phyloP scores from a whole-genome alignment of 2,888 invertebrate genomes.

The Melangyna quadrimaculata region DNA sequence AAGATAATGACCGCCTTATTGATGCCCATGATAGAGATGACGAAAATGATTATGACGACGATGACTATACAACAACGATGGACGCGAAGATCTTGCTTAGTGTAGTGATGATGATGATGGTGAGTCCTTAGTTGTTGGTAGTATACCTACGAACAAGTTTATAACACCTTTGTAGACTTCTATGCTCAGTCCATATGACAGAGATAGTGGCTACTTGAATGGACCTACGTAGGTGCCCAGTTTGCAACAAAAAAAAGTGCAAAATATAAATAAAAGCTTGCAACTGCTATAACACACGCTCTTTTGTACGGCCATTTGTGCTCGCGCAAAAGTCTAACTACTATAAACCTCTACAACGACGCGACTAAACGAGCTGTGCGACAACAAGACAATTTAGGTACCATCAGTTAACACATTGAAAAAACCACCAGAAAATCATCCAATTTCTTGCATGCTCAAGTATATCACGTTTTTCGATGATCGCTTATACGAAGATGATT shows the following conservation, averaged over 20 bases:
- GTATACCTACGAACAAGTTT: slow-evolving; percentile 47
- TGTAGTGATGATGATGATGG: slow-evolving; percentile 40
- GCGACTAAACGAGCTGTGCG: slow-evolving; percentile 9
- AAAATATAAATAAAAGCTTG: slow-evolving; percentile 30
- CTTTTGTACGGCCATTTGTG: slow-evolving; percentile 54
- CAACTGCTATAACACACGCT: slow-evolving; percentile 64
- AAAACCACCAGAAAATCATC: slow-evolving; percentile 72
- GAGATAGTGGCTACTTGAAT: slow-evolving; percentile 33
- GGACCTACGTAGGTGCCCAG: slow-evolving; percentile 51
- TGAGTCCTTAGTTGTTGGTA: slow-evolving; percentile 45
- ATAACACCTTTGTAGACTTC: slow-evolving; percentile 64
- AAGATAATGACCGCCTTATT: slow-evolving; percentile 46
- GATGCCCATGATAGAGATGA: slow-evolving; percentile 45
- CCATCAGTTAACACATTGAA: slow-evolving; percentile 37
- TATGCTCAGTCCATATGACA: slow-evolving; percentile 37
- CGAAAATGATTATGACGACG: slow-evolving; percentile 36
- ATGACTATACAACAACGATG: not conserved
- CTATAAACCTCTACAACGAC: too few relatives aligned
- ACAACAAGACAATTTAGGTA: slow-evolving; percentile 64
- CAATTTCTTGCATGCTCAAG: slow-evolving; percentile 74
- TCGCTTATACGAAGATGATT: slow-evolving; percentile 9
- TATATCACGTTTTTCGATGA: slow-evolving; percentile 72
- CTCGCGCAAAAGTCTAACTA: slow-evolving; percentile 2
- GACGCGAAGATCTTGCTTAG: slow-evolving; percentile 12
- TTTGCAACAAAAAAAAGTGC: not conserved